Evolutionary conservation across 2,888 invertebrate genomes (phyloP).

Genomic region (Erannis defoliaria): DNA sequence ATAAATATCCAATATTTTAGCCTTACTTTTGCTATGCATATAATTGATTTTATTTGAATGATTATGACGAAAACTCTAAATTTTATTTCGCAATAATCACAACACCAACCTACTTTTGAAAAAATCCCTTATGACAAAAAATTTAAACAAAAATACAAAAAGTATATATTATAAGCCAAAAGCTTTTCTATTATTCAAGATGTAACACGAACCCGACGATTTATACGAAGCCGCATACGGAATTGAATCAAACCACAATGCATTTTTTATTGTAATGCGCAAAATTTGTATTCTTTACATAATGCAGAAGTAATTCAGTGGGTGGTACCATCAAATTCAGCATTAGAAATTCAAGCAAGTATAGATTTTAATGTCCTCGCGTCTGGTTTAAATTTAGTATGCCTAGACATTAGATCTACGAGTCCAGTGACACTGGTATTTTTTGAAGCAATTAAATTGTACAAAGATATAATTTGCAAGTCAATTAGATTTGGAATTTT

Average conservation of each 20-base stretch:
- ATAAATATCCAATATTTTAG: no score
- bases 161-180: conserved; percentile 2
- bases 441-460: conserved; percentile 34
- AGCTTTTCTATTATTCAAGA: conserved; percentile 49
- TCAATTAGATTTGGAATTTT: conserved; percentile 22
- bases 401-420: conserved; percentile 23
- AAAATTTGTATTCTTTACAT: conserved; percentile 77
- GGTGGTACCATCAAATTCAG: conserved; percentile 62
- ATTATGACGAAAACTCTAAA: background rate
- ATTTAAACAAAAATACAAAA: conserved; percentile 2
- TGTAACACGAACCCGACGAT: conserved; percentile 57
- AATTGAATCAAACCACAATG: conserved; percentile 75
- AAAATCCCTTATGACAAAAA: background rate
- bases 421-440: conserved; percentile 30
- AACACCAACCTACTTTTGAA: background rate
- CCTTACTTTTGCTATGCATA: no score
- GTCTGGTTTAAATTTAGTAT: conserved; percentile 29
- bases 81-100: background rate
- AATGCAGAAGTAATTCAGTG: conserved; percentile 77
- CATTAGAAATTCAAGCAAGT: conserved; percentile 69
- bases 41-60: no score
- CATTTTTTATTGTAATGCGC: conserved; percentile 65
- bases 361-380: conserved; percentile 53
- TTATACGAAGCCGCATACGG: conserved; percentile 69
- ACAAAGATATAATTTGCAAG: conserved; percentile 31